These are phyloP conservation scores for Epizoanthus illoricatus DNA, from an alignment of 92 coral and sea anemone genomes.

Conservation along the genomic window DNA sequence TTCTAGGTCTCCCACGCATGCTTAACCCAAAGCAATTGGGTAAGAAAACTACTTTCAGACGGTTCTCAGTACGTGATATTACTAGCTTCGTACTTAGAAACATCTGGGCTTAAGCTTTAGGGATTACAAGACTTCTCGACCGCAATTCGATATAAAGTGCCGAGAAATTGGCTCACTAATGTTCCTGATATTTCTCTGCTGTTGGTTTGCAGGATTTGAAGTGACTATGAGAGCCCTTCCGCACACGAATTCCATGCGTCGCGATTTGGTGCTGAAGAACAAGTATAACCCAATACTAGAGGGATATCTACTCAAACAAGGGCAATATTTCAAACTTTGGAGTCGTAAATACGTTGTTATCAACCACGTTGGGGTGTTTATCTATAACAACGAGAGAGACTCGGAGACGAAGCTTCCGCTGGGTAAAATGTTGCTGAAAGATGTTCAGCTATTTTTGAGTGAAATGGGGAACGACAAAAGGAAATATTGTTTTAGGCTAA, in stretches of 20 bases:
- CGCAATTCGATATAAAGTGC: too few species aligned
- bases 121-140: too few species aligned
- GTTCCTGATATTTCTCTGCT: too few species aligned
- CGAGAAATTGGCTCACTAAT: too few species aligned
- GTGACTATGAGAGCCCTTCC: conserved; percentile 29
- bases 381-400: conserved; percentile 26
- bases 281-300: conserved; percentile 33
- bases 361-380: conserved; percentile 38
- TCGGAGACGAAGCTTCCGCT: conserved; percentile 36
- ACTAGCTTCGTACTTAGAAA: too few species aligned
- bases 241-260: background rate
- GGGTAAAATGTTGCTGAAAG: conserved; percentile 32
- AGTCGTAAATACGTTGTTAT: conserved; percentile 43
- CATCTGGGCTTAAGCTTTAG: too few species aligned
- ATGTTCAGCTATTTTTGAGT: conserved; percentile 23
- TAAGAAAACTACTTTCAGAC: too few species aligned
- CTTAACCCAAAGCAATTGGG: too few species aligned
- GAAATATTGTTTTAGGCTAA: conserved; percentile 31
- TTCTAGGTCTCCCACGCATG: too few species aligned
- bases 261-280: conserved; percentile 10
- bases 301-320: conserved; percentile 41
- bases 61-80: too few species aligned
- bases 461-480: conserved; percentile 24
- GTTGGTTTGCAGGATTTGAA: too few species aligned
- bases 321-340: conserved; percentile 43